phyloP scores from a whole-genome alignment of 2,888 invertebrate genomes.

The Tetropium fuscum region DNA sequence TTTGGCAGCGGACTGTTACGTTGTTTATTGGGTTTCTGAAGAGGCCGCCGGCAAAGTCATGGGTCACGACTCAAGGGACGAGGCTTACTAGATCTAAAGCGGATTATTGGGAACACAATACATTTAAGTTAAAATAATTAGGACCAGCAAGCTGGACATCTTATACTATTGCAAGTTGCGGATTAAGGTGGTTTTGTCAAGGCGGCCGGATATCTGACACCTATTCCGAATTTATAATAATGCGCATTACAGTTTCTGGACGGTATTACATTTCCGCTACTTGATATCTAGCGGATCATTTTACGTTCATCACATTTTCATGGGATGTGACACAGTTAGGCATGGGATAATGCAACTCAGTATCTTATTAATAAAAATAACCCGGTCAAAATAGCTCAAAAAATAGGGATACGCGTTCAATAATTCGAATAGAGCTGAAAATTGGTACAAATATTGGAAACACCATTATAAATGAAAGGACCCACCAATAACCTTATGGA shows the following conservation, averaged over 20 bases:
- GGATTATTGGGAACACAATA: slow-evolving; percentile 45
- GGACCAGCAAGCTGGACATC: slow-evolving; percentile 11
- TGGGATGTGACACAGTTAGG: too few species aligned
- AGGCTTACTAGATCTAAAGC: slow-evolving; percentile 37
- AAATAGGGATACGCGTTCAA: too few species aligned
- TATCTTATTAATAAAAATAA: too few species aligned
- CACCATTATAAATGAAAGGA: too few species aligned
- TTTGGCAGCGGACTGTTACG: slow-evolving; percentile 10
- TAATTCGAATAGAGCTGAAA: too few species aligned
- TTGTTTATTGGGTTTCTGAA: slow-evolving; percentile 37
- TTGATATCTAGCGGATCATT: too few species aligned
- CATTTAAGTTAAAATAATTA: slow-evolving; percentile 32
- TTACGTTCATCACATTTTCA: too few species aligned
- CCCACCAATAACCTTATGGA: too few species aligned
- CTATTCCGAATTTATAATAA: slow-evolving; percentile 14
- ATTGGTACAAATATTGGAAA: too few species aligned
- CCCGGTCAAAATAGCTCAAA: too few species aligned
- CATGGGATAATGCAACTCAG: too few species aligned
- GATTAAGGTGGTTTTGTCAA: slow-evolving; percentile 16
- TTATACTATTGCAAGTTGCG: slow-evolving; percentile 16
- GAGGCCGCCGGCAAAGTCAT: slow-evolving; percentile 20
- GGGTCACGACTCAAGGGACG: slow-evolving; percentile 42
- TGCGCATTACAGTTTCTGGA: background rate
- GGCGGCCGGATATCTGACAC: slow-evolving; percentile 8
- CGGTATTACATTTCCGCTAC: background rate